phyloP scores from a whole-genome alignment of 2,113 vertebrate species.

The Perca schrenkii region DNA sequence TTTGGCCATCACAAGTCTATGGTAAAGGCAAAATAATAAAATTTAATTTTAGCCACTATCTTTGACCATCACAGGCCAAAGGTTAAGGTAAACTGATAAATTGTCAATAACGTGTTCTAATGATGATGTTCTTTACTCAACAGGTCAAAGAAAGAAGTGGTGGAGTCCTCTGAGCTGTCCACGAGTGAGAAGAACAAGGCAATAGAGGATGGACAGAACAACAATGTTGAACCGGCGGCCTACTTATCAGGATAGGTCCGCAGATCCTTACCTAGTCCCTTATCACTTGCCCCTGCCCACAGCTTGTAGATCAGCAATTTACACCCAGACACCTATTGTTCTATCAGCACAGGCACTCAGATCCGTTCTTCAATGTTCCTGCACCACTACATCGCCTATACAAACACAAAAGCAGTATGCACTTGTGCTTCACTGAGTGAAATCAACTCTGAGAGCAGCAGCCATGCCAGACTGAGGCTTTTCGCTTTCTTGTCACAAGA shows the following conservation, averaged over 20 bases:
- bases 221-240: constrained; percentile 78
- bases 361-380: constrained; percentile 29
- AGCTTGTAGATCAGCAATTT: constrained; percentile 65
- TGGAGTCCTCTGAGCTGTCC: constrained; percentile 66
- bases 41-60: not conserved
- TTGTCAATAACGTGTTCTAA: not conserved
- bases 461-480: constrained; percentile 26
- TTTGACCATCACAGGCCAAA: not conserved
- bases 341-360: constrained; percentile 51
- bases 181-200: constrained; percentile 78
- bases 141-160: constrained; percentile 77
- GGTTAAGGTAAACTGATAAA: not conserved
- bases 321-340: constrained; percentile 30
- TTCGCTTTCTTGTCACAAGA: constrained; percentile 29
- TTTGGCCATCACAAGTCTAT: not conserved
- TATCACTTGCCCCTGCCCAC: constrained; percentile 44
- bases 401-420: constrained; percentile 33
- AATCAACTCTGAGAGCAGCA: constrained; percentile 35
- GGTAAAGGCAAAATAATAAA: not conserved
- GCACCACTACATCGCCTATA: constrained; percentile 16
- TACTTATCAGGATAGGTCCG: constrained; percentile 76
- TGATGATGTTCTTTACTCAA: constrained; percentile 18
- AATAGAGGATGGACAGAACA: constrained; percentile 86
- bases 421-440: constrained; percentile 41
- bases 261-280: constrained; percentile 1